These are phyloP conservation scores for Chloroclysta siterata DNA, from an alignment of 2,888 invertebrate species.

Conservation along the genomic window DNA sequence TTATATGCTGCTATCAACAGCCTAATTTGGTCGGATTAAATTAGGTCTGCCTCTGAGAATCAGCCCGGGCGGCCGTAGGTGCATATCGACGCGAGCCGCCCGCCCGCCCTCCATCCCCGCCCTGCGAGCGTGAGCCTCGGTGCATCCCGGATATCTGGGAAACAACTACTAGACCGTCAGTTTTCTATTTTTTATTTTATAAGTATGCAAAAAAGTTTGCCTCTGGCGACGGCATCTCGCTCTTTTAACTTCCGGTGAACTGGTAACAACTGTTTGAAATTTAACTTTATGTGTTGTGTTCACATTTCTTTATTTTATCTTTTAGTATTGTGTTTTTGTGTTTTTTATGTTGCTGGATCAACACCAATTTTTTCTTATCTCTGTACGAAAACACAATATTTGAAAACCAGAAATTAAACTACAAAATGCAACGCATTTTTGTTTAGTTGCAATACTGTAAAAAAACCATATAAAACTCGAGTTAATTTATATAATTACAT, in stretches of 20 bases:
- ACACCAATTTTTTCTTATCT: too few species aligned
- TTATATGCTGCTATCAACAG: background rate
- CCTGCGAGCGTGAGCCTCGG: conserved; percentile 18
- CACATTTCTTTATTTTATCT: too few species aligned
- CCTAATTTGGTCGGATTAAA: background rate
- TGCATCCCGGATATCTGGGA: conserved; percentile 37
- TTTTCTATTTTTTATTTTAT: conserved; percentile 1
- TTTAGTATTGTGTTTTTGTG: too few species aligned
- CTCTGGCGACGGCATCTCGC: background rate
- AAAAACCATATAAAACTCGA: too few species aligned
- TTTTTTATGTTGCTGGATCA: too few species aligned
- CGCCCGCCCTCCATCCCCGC: conserved; percentile 29
- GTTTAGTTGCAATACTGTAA: too few species aligned
- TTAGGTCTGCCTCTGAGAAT: conserved; percentile 11
- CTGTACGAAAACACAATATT: too few species aligned
- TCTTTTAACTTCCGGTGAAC: background rate
- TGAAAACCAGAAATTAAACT: too few species aligned
- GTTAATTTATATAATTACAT: too few species aligned
- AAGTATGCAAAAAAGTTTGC: conserved; percentile 3
- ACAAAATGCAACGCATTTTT: too few species aligned
- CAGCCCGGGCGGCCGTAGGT: conserved; percentile 44
- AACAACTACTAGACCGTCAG: conserved; percentile 15
- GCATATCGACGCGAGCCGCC: conserved; percentile 52
- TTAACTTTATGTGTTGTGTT: background rate
- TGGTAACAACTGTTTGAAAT: background rate